Percentiles rank a stretch among this genome's conserved stretches.
These are phyloP conservation scores for Diachasmimorpha longicaudata DNA, from an alignment of 1,140 invertebrate species.

Conservation along the genomic window DNA sequence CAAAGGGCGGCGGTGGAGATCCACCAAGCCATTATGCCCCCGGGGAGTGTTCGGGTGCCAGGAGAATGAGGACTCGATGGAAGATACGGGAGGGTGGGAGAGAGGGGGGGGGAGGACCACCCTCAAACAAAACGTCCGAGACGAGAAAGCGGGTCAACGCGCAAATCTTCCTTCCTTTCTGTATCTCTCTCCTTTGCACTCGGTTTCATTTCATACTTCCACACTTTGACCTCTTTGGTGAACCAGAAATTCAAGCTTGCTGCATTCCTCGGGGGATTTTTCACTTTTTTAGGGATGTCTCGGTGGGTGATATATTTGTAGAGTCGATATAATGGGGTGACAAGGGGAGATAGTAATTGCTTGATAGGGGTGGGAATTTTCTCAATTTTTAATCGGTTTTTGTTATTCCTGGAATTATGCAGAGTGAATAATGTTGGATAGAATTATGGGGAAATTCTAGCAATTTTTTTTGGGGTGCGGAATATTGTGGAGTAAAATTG, in stretches of 20 bases:
- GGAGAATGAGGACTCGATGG: background rate
- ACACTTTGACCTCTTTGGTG: slow-evolving; percentile 16
- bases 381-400: background rate
- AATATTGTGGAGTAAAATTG: too few relatives aligned
- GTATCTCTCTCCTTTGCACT: slow-evolving; percentile 11
- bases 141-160: slow-evolving; percentile 40
- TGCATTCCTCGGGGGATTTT: background rate
- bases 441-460: background rate
- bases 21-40: background rate
- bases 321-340: too few relatives aligned
- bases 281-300: background rate
- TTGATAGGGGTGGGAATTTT: background rate
- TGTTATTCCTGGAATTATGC: background rate
- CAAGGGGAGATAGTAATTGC: background rate
- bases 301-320: too few relatives aligned
- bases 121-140: slow-evolving; percentile 16
- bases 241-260: background rate
- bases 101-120: background rate
- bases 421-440: background rate
- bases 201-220: slow-evolving; percentile 19
- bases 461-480: background rate
- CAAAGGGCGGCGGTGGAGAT: background rate
- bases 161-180: slow-evolving; percentile 29
- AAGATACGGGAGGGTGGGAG: background rate
- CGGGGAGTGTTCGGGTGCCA: background rate